Conservation (phyloP, 2,797 vertebrate genomes). For the Antrozous pallidus region DNA sequence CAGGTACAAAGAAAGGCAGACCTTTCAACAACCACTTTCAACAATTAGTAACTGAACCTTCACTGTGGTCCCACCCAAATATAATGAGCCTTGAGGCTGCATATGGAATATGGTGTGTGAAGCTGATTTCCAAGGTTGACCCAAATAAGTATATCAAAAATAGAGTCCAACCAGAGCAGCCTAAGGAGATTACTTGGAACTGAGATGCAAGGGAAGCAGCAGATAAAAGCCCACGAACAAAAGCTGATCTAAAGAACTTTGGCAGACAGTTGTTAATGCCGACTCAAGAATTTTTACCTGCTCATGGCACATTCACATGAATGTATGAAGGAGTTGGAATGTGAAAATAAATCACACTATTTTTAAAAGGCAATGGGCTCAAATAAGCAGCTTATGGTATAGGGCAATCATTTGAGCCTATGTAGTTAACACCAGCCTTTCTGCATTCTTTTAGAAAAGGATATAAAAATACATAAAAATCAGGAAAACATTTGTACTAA, state of each 20-base stretch:
- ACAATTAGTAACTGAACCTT: neutral
- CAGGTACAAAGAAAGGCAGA: neutral
- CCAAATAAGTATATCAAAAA: slow-evolving; percentile 2
- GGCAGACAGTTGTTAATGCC: neutral
- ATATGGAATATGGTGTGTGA: neutral
- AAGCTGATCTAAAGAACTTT: neutral
- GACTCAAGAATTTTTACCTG: neutral
- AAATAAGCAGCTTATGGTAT: neutral
- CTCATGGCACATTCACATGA: neutral
- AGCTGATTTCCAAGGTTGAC: neutral
- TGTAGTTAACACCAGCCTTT: neutral
- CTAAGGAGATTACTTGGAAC: neutral
- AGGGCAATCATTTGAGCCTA: neutral
- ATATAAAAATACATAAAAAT: slow-evolving; percentile 12
- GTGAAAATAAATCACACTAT: neutral
- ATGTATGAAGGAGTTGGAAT: neutral
- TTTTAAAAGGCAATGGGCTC: neutral
- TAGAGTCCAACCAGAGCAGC: neutral
- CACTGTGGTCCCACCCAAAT: neutral
- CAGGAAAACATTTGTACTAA: neutral
- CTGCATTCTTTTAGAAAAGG: neutral
- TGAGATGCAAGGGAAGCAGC: neutral
- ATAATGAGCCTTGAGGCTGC: neutral
- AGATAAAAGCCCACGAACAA: neutral
- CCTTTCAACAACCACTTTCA: neutral